Evolutionary conservation across 2,113 vertebrate genomes (phyloP).

Genomic region (Struthio camelus): DNA sequence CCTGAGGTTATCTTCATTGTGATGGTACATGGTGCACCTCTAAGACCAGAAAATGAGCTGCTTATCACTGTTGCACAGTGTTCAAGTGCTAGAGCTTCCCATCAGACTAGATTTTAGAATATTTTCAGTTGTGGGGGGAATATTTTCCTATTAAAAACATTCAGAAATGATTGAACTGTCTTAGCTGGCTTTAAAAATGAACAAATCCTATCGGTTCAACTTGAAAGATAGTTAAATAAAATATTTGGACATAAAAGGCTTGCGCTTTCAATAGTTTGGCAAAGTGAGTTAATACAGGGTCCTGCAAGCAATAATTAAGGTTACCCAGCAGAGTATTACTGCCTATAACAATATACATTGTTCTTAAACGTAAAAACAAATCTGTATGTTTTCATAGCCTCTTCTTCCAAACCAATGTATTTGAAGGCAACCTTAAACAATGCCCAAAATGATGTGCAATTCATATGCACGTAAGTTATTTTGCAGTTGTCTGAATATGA

Average conservation of each 20-base stretch:
- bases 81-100: not conserved
- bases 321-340: not conserved
- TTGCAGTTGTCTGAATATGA: not conserved
- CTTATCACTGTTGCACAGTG: not conserved
- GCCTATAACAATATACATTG: not conserved
- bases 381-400: not conserved
- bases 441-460: not conserved
- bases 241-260: not conserved
- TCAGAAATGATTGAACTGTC: not conserved
- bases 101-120: not conserved
- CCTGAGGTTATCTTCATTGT: not conserved
- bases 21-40: not conserved
- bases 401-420: not conserved
- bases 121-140: not conserved
- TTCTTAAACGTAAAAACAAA: not conserved
- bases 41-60: not conserved
- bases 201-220: not conserved
- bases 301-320: not conserved
- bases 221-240: not conserved
- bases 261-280: not conserved
- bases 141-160: not conserved
- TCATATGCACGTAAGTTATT: not conserved
- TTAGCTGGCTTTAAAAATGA: not conserved
- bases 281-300: not conserved
- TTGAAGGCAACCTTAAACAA: not conserved